Base-by-base conservation (phyloP, 2,113 vertebrate species). In the Protomyctophum bolini region DNA sequence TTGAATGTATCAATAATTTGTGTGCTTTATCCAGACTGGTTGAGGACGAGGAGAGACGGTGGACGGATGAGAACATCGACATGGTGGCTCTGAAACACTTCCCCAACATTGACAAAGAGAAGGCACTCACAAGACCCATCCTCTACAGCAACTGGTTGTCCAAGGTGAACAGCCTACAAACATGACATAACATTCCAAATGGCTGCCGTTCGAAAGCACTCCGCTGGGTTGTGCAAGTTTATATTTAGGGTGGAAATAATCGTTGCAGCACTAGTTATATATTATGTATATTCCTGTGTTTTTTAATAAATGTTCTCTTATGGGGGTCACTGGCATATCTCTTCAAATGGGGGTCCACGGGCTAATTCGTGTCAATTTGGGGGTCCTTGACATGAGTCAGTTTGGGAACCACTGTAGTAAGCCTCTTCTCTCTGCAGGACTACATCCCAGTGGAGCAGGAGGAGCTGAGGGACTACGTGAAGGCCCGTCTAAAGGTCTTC, bases 121-220 rank as follows among this genome's bases (percentile, higher is more conserved):
- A 95, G 66, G 97, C 91, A 50, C 93, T 98, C 83, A 96, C 89
- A 91, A 93, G 97, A 60, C 98, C 98, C 29, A 99, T 99, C 84
- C 91, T 99, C 1, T 99, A 98, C 89, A 99, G 98, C 90, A 99
- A 99, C 94, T 99, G 98, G 98, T 88, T 99, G 21, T 99, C 98
- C 0, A 99, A 99, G 96, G 98, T 96, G 75, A 82, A 68, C 50
- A 11, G 2, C 10, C 33, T 6, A 33, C 21, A 0, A 14, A 0
- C 3, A 11, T 15, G 41, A 11, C 52, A 0, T 57, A 29, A 61
- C 12, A 14, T 33, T 66, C 21, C 52, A 41, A 41, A 41, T 41
- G 33, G 33, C 33, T 41, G 5, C 33, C 33, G 4, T 41, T 41
- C 33, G 33, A 41, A 41, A 6, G 33, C 33, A 41, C 33, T 4